Conservation (phyloP, 2,113 vertebrate species). For the Callorhinus ursinus region DNA sequence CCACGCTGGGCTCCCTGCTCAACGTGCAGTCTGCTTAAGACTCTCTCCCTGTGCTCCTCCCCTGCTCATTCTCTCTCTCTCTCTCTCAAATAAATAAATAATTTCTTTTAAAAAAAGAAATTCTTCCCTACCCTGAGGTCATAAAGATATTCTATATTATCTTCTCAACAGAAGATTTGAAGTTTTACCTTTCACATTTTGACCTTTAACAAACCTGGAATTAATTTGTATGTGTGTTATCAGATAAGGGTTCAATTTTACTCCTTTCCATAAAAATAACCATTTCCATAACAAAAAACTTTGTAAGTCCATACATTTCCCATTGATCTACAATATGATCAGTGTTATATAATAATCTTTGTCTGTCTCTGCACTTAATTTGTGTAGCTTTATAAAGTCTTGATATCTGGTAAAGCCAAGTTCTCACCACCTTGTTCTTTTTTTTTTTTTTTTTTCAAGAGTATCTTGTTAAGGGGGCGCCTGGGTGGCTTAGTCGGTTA, state of each 20-base stretch:
- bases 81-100: too few relatives aligned
- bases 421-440: background rate
- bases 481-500: too few relatives aligned
- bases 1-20: too few relatives aligned
- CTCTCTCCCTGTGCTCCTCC: too few relatives aligned
- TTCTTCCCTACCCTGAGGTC: background rate
- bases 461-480: background rate
- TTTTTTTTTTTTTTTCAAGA: background rate
- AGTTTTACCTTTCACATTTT: slow-evolving; percentile 5
- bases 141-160: background rate
- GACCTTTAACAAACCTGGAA: background rate
- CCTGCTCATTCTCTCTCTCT: too few relatives aligned
- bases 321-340: background rate
- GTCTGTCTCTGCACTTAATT: background rate
- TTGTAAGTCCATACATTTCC: background rate
- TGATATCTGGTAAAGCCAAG: background rate
- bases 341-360: background rate
- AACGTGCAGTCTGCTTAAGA: too few relatives aligned
- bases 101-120: background rate
- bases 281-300: background rate
- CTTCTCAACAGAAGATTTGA: background rate
- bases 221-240: background rate
- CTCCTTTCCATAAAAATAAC: background rate
- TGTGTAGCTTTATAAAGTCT: background rate
- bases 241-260: background rate